Base-by-base conservation (phyloP, 2,888 invertebrate species). In the Latrodectus elegans region DNA sequence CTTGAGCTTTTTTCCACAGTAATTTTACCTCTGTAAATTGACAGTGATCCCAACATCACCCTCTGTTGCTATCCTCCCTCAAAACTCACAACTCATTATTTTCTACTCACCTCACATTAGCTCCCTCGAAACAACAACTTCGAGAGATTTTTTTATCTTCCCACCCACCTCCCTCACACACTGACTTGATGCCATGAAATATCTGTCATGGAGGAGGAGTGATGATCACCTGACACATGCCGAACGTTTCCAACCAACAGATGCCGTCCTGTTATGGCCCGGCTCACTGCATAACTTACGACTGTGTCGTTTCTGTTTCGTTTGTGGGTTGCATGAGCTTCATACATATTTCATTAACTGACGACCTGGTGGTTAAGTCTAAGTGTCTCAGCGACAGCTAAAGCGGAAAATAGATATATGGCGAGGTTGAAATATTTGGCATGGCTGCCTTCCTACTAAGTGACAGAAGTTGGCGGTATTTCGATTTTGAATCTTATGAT, bases 261-360 rank as follows among this genome's bases (percentile, higher is more conserved):
- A 86, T 86, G 86, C 67, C 81, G 81, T 86, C 81, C 77, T 81
- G 76, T 81, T 81, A 86, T 77, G 80, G 87, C 78, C 68, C 26
- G 22, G 82, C 87, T 88, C 87, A 78, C 87, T 88, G 87, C 87
- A 88, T 88, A 88, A 88, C 87, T 88, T 88, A 88, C 82, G 87
- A 88, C 75, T 80, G 80, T 76, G 85, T 70, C 79, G 79, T 60
- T 80, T 67, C 71, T 71, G n/a, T 71, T 10, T 17, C 68, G 26
- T 38, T 38, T 78, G n/a, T 74, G 83, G 53, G 75, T 70, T 17
- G 17, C 38, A 38, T n/a, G 53, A 74, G 51, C 60, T 75, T 83
- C 87, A 88, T 88, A 73, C 87, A 88, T 88, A 88, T 88, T 88
- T 82, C 87, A 88, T 88, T 83, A 88, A 88, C 78, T 70, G 83